Percentiles rank a stretch among this genome's conserved stretches.
These are phyloP conservation scores for Ictalurus punctatus DNA, from an alignment of 2,113 vertebrate species.

Conservation along the genomic window DNA sequence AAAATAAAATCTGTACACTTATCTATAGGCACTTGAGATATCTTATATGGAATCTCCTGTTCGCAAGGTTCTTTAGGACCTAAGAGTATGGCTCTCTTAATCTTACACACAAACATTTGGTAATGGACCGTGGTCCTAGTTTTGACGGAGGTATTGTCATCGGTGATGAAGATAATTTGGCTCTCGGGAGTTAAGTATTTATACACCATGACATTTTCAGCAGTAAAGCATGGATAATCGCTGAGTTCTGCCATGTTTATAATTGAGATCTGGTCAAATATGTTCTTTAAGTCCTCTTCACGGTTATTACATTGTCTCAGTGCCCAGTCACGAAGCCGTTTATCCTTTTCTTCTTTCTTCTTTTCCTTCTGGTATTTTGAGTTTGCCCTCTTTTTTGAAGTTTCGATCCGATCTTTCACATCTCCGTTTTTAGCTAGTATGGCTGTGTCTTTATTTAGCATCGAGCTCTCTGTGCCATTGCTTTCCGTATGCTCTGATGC, in stretches of 20 bases:
- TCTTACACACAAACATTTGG: conserved; percentile 9
- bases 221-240: background rate
- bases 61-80: background rate
- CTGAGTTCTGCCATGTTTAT: background rate
- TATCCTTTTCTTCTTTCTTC: background rate
- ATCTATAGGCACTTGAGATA: background rate
- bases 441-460: background rate
- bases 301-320: background rate
- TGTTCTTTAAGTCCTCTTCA: background rate
- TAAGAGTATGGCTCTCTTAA: background rate
- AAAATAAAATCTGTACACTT: background rate
- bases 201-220: conserved; percentile 14
- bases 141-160: background rate
- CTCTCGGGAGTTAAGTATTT: background rate
- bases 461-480: background rate
- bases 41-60: background rate
- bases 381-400: background rate
- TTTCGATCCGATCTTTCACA: background rate
- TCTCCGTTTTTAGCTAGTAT: too few relatives aligned
- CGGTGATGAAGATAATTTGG: background rate
- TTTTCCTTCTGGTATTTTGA: background rate
- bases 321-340: background rate
- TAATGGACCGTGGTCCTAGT: background rate
- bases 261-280: background rate
- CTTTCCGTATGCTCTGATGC: background rate